A percentile compares a stretch with the other conserved stretches of the same genome.
Evolutionary conservation across 2,113 vertebrate genomes (phyloP).

Genomic region (Notarius lentiginosus): DNA sequence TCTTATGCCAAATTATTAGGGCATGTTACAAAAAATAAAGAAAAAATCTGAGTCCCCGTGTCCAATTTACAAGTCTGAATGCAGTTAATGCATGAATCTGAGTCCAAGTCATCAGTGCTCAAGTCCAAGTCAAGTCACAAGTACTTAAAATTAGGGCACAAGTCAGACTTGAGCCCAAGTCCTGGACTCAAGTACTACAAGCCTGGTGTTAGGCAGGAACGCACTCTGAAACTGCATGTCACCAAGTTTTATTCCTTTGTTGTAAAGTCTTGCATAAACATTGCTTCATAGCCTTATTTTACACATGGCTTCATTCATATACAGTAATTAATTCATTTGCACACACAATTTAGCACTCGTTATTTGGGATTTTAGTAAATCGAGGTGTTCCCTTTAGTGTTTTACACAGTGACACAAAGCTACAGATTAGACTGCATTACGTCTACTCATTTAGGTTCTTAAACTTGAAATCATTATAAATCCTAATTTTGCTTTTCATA

Average conservation of each 20-base stretch:
- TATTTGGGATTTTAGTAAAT: background rate
- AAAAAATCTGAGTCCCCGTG: no score
- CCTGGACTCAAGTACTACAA: no score
- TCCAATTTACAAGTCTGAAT: no score
- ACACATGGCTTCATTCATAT: background rate
- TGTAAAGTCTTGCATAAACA: background rate
- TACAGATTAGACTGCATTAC: background rate
- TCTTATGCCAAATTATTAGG: no score
- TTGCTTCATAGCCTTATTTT: background rate
- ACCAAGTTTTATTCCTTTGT: background rate
- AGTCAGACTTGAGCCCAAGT: no score
- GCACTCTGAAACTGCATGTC: background rate
- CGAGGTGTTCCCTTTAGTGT: background rate
- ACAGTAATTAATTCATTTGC: background rate
- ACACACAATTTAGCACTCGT: background rate
- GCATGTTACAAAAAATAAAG: no score
- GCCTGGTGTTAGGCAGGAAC: no score
- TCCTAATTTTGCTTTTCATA: background rate
- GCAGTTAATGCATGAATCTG: no score
- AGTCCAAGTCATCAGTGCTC: no score
- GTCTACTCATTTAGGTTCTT: background rate
- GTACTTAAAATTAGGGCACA: no score
- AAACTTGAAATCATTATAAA: background rate
- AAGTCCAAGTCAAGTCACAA: no score
- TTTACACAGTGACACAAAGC: conserved; percentile 1